Evolutionary conservation across 2,113 vertebrate genomes (phyloP).

Genomic region (Cynoglossus semilaevis): DNA sequence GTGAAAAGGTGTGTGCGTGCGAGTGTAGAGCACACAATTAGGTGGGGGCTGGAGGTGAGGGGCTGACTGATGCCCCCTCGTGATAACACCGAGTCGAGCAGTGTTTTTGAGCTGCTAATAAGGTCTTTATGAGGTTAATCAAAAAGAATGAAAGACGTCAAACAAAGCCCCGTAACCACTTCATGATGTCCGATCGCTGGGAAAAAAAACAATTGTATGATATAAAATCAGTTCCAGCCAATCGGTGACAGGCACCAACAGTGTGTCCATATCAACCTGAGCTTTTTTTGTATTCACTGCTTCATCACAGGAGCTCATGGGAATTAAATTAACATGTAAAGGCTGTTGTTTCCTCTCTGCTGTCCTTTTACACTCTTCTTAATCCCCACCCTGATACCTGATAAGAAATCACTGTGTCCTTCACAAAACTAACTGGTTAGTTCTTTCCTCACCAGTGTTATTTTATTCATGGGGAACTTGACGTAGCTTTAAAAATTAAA

Average conservation of each 20-base stretch:
- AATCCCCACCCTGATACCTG: too few relatives aligned
- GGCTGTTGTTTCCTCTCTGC: conserved; percentile 22
- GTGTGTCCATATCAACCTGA: conserved; percentile 21
- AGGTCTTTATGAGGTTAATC: conserved; percentile 43
- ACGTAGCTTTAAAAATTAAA: conserved; percentile 63
- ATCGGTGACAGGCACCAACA: conserved; percentile 20
- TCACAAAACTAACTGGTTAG: too few relatives aligned
- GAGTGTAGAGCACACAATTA: conserved; percentile 43
- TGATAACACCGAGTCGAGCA: conserved; percentile 54
- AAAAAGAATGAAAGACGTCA: conserved; percentile 18
- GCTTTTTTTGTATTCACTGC: conserved; percentile 23
- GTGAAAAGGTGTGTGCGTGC: conserved; percentile 24
- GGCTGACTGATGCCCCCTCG: conserved; percentile 45
- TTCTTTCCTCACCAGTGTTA: conserved; percentile 11
- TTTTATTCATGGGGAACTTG: conserved; percentile 62
- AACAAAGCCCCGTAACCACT: conserved; percentile 45
- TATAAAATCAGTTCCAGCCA: conserved; percentile 18
- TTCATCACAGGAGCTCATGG: conserved; percentile 20
- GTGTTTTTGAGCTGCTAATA: conserved; percentile 69
- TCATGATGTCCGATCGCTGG: conserved; percentile 41
- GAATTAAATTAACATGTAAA: conserved; percentile 34
- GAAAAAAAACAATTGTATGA: conserved; percentile 13
- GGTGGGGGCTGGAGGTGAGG: conserved; percentile 35
- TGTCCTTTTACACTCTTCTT: too few relatives aligned
- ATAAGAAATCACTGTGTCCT: conserved; percentile 32